Evolutionary conservation across 30 jellyfish, hydroid and myxozoan species (phyloP).

Genomic region (Haliclystus octoradiatus): DNA sequence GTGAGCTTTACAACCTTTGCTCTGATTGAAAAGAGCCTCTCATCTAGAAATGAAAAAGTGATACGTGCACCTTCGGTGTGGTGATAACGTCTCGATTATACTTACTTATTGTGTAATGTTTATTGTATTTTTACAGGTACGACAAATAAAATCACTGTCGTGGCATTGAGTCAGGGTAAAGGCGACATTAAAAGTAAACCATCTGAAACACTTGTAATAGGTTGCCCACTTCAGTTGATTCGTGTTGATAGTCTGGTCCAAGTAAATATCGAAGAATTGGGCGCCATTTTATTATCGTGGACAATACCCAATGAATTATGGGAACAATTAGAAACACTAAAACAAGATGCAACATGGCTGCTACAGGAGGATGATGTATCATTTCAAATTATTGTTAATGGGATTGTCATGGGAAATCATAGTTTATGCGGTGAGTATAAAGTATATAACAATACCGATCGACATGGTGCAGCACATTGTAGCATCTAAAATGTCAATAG

Average conservation of each 20-base stretch:
- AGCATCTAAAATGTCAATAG: no score
- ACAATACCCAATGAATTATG: conserved; percentile 12
- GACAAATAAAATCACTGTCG: conserved; percentile 2
- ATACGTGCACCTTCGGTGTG: no score
- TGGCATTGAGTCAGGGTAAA: conserved; percentile 19
- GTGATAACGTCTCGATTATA: no score
- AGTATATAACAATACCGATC: no score
- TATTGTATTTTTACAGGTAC: conserved; percentile 5
- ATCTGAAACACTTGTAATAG: conserved; percentile 15
- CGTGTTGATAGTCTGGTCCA: conserved; percentile 32
- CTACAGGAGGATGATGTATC: neutral
- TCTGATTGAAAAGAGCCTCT: no score
- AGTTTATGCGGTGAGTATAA: no score
- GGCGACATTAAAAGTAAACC: conserved; percentile 28
- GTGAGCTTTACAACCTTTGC: no score
- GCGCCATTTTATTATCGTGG: conserved; percentile 35
- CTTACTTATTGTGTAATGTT: no score
- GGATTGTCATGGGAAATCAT: neutral
- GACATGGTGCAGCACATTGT: no score
- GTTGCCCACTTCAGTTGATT: conserved; percentile 21
- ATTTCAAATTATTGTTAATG: neutral
- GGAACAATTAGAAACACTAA: neutral
- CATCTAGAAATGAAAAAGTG: no score
- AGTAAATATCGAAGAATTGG: conserved; percentile 20
- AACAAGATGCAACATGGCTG: neutral